phyloP scores from a whole-genome alignment of 2,888 invertebrate species.

The Eutolmus rufibarbis region DNA sequence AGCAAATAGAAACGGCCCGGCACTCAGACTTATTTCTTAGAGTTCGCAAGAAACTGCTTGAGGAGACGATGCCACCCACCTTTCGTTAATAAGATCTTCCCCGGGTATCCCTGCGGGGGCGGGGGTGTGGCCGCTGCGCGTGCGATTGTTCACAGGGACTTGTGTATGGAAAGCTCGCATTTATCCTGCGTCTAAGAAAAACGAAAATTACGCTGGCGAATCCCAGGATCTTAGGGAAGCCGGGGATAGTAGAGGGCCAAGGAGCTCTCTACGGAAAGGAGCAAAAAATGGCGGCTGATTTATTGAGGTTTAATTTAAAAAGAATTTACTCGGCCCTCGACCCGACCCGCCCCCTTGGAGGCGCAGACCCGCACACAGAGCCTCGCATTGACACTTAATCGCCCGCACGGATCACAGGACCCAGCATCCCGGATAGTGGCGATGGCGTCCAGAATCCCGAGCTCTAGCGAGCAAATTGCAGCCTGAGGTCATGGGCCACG shows the following conservation, averaged over 20 bases:
- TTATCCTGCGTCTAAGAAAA: conserved; percentile 19
- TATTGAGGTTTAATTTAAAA: conserved; percentile 48
- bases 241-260: not conserved
- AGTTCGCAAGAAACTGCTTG: not conserved
- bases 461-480: conserved; percentile 6
- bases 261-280: not conserved
- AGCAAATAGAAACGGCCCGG: conserved; percentile 12
- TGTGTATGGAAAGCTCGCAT: not conserved
- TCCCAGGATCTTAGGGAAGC: not conserved
- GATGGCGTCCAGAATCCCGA: not conserved
- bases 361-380: not conserved
- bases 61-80: not conserved
- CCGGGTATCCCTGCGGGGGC: not conserved
- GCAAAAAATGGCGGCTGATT: conserved; percentile 45
- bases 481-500: not conserved
- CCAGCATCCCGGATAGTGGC: not conserved
- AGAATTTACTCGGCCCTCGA: conserved; percentile 1
- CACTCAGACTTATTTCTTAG: not conserved
- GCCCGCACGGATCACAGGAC: not conserved
- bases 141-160: not conserved
- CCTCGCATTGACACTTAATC: conserved; percentile 11
- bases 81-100: not conserved
- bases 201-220: not conserved
- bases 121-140: not conserved
- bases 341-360: not conserved